A percentile compares a stretch with the other conserved stretches of the same genome.
Conservation (phyloP, 2,888 invertebrate species). For the Onchidella celtica region DNA sequence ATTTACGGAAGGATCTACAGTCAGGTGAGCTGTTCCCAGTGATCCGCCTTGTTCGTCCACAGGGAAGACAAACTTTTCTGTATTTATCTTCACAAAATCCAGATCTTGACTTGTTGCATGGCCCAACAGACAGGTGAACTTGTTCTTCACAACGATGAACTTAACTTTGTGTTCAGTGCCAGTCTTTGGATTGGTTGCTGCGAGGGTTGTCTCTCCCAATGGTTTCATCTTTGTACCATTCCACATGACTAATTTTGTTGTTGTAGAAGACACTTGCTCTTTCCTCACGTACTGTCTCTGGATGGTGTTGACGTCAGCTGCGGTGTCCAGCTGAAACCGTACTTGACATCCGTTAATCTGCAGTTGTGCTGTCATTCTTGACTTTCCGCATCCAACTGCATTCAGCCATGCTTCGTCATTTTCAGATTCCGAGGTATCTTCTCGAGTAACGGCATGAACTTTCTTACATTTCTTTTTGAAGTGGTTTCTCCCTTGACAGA, state of each 20-base stretch:
- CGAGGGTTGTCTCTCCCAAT: neutral
- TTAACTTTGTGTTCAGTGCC: neutral
- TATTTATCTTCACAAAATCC: neutral
- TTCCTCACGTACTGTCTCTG: neutral
- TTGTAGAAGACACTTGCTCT: too few relatives aligned
- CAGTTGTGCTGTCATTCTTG: neutral
- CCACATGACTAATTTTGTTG: neutral
- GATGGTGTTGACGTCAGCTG: conserved; percentile 15
- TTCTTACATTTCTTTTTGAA: too few relatives aligned
- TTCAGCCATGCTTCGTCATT: neutral
- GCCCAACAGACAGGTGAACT: neutral
- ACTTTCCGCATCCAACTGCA: too few relatives aligned
- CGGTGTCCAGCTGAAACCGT: conserved; percentile 12
- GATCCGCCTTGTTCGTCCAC: conserved; percentile 27
- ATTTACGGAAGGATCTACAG: conserved; percentile 33
- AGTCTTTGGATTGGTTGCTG: neutral
- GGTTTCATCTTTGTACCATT: neutral
- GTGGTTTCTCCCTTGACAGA: too few relatives aligned
- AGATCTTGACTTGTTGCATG: neutral
- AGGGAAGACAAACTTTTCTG: conserved; percentile 13
- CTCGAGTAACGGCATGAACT: neutral
- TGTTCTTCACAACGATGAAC: conserved; percentile 7
- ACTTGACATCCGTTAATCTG: neutral
- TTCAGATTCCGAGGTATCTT: neutral
- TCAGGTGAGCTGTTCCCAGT: conserved; percentile 29